Percentiles rank a stretch among this genome's conserved stretches.
Evolutionary conservation across 1,140 invertebrate genomes (phyloP).

Genomic region (Antheraea mylitta): DNA sequence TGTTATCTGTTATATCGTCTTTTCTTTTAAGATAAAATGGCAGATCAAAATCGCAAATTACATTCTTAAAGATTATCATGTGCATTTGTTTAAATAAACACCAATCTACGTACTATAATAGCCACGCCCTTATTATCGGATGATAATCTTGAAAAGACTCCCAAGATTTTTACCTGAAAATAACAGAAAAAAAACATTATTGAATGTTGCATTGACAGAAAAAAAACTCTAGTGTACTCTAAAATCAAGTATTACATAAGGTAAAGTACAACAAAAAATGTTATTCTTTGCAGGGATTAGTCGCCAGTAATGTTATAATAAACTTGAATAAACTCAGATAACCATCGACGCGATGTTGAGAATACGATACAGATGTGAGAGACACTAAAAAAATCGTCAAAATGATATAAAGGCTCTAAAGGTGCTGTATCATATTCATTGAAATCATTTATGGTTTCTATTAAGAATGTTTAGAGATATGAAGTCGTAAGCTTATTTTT

Average conservation of each 20-base stretch:
- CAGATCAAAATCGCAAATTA: neutral
- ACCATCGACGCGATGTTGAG: neutral
- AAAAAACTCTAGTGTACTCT: neutral
- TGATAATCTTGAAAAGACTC: neutral
- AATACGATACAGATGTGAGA: too few species aligned
- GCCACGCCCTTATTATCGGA: neutral
- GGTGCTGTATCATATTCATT: too few species aligned
- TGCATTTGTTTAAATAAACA: neutral
- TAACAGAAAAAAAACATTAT: constrained; percentile 10
- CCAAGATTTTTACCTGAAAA: constrained; percentile 11
- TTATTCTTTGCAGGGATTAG: neutral
- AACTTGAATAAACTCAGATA: constrained; percentile 1
- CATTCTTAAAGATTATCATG: neutral
- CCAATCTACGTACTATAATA: neutral
- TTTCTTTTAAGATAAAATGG: too few species aligned
- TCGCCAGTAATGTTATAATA: constrained; percentile 10
- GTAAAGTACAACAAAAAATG: neutral
- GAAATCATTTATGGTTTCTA: too few species aligned
- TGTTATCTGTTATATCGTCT: too few species aligned
- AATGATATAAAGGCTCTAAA: too few species aligned
- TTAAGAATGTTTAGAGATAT: too few species aligned
- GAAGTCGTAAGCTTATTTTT: too few species aligned
- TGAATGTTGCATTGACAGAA: neutral
- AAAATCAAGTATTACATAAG: neutral
- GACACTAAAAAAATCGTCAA: too few species aligned